Evolutionary conservation across 2,113 vertebrate species (phyloP).

Genomic region (Copsychus sechellarum): DNA sequence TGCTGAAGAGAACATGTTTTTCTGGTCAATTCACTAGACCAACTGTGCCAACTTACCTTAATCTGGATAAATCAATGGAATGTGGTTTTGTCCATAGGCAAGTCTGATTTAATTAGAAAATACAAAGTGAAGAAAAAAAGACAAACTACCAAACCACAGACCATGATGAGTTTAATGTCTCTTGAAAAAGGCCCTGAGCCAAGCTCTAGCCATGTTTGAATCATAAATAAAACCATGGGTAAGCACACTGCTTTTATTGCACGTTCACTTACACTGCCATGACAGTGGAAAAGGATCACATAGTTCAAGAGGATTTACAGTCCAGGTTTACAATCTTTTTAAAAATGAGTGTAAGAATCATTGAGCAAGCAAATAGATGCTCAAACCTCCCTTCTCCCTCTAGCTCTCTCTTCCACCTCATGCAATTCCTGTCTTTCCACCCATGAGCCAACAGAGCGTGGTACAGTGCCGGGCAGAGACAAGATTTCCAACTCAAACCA

Average conservation of each 20-base stretch:
- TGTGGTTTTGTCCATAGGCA: not conserved
- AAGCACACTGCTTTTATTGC: not conserved
- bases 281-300: not conserved
- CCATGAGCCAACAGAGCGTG: not conserved
- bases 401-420: accelerated
- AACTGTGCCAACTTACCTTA: not conserved
- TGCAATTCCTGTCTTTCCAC: not conserved
- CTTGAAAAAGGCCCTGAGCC: not conserved
- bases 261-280: not conserved
- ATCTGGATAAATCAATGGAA: slow-evolving; percentile 1
- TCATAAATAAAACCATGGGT: not conserved
- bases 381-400: not conserved
- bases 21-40: not conserved
- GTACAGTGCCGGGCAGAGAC: not conserved
- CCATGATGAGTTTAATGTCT: not conserved
- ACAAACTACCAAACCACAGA: not conserved
- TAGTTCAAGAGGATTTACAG: not conserved
- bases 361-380: not conserved
- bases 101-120: slow-evolving; percentile 16
- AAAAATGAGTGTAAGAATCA: not conserved
- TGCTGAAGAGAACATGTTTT: not conserved
- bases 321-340: not conserved
- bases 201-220: not conserved
- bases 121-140: not conserved
- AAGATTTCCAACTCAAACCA: not conserved